A percentile compares a stretch with the other conserved stretches of the same genome.
phyloP scores from a whole-genome alignment of 1,140 invertebrate species.

The Zaprionus vittiger region DNA sequence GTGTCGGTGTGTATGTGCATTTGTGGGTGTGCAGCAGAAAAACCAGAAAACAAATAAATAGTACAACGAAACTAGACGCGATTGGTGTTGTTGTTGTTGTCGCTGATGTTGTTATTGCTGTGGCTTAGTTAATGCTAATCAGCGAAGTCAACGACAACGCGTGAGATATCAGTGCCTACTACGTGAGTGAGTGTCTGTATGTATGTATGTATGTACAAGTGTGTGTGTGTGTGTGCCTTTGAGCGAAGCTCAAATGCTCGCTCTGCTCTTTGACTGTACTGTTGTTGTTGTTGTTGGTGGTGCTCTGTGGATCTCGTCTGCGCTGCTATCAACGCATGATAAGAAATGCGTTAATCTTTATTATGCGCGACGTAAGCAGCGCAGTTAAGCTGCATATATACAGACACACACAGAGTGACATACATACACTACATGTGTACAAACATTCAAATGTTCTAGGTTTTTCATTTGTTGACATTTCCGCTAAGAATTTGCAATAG shows the following conservation, averaged over 20 bases:
- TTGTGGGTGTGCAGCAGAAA: conserved; percentile 47
- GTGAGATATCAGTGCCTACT: conserved; percentile 54
- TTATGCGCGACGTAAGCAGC: conserved; percentile 63
- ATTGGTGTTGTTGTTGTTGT: conserved; percentile 30
- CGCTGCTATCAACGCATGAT: conserved; percentile 73
- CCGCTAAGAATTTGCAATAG: conserved; percentile 60
- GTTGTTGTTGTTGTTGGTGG: conserved; percentile 17
- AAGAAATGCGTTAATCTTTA: conserved; percentile 83
- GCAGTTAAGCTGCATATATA: conserved; percentile 51
- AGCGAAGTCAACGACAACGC: conserved; percentile 57
- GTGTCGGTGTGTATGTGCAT: conserved; percentile 15
- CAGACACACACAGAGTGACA: conserved; percentile 13
- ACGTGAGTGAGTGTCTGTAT: conserved; percentile 19
- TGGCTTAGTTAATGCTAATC: conserved; percentile 61
- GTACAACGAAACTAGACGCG: conserved; percentile 72
- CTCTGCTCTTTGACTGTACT: conserved; percentile 43
- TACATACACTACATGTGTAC: background rate
- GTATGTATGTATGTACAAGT: background rate
- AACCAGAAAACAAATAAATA: conserved; percentile 80
- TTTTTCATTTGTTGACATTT: conserved; percentile 66
- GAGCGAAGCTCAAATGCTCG: conserved; percentile 48
- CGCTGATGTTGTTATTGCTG: conserved; percentile 20
- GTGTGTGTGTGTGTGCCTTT: conserved; percentile 15
- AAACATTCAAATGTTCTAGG: background rate
- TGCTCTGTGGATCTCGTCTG: conserved; percentile 38